Base-by-base conservation (phyloP, 2,888 invertebrate species). In the Bruchidius siliquastri region DNA sequence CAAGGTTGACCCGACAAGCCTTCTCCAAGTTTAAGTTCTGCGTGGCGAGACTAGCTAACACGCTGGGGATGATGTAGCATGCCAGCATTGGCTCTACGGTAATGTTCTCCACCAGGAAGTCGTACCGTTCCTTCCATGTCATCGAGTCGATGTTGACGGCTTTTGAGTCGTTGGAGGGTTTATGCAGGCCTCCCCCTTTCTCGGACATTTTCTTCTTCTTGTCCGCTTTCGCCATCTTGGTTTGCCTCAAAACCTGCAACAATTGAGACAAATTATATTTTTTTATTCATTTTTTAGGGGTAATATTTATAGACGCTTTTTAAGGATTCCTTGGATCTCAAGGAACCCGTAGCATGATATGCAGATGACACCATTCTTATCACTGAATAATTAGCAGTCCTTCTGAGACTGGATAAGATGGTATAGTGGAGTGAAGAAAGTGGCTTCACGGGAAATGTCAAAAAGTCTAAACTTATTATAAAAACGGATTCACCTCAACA, bases 21-120 rank as follows among this genome's bases (percentile, higher is more conserved):
- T 96, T 95, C 85, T 95, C 95, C 82, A 95, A 88, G 84, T 94
- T 94, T 71, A 96, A 87, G 85, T 95, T 95, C 86, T 95, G 95
- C 68, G 94, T 94, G 21, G 95, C 95, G 78, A 95, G 84, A 70
- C 92, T 91, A 0, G 95, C 92, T 20, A 90, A 83, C 1, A 90
- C 90, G 78, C 89, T 89, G 0, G 90, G 89, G 83, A 90, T 90
- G 75, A 93, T 92, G 83, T 92, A 93, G 81, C 92, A 92, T 0
- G 92, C 93, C 74, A 93, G 84, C 88, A 93, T 92, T 0, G 93
- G 93, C 82, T 93, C 93, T 3, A 93, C 93, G 10, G 93, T 93
- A 78, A 93, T 92, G 81, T 92, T 90, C 66, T 89, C 89, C 71
- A 88, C 87, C 81, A 93, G 86, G 77, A 88, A 88, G 77, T 85